These are phyloP conservation scores for Aphelenchoides besseyi DNA, from an alignment of 1,140 invertebrate species.

Conservation along the genomic window DNA sequence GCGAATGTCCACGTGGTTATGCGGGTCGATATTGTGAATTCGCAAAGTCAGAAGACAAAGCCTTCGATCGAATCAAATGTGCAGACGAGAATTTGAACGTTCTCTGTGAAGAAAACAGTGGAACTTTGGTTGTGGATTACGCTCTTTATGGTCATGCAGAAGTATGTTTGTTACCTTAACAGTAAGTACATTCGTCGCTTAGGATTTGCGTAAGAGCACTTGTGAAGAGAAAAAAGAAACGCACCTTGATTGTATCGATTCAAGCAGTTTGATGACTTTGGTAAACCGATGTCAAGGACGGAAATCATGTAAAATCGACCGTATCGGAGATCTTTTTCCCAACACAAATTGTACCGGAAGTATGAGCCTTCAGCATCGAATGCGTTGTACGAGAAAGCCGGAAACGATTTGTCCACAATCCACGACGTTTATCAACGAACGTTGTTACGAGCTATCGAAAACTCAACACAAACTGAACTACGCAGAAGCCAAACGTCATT, in stretches of 20 bases:
- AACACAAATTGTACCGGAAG: not conserved
- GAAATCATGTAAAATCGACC: not conserved
- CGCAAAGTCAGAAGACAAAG: not conserved
- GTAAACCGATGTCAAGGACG: constrained; percentile 4
- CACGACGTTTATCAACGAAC: not conserved
- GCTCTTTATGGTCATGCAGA: not conserved
- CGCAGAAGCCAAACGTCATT: not conserved
- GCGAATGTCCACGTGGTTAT: not conserved
- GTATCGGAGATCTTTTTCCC: not conserved
- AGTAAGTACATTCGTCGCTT: not conserved
- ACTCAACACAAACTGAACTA: not conserved
- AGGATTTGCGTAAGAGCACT: not conserved
- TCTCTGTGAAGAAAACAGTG: not conserved
- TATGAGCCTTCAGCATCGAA: not conserved
- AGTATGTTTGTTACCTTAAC: not conserved
- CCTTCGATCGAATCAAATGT: constrained; percentile 1
- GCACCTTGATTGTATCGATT: not conserved
- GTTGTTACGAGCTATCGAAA: not conserved
- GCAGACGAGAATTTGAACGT: constrained; percentile 3
- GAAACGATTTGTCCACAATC: not conserved
- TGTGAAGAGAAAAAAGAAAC: not conserved
- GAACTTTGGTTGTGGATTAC: not conserved
- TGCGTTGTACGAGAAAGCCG: not conserved
- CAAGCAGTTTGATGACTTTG: not conserved
- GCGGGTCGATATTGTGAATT: constrained; percentile 13